phyloP scores from a whole-genome alignment of 2,888 invertebrate species.

The Drosophila peninsularis region DNA sequence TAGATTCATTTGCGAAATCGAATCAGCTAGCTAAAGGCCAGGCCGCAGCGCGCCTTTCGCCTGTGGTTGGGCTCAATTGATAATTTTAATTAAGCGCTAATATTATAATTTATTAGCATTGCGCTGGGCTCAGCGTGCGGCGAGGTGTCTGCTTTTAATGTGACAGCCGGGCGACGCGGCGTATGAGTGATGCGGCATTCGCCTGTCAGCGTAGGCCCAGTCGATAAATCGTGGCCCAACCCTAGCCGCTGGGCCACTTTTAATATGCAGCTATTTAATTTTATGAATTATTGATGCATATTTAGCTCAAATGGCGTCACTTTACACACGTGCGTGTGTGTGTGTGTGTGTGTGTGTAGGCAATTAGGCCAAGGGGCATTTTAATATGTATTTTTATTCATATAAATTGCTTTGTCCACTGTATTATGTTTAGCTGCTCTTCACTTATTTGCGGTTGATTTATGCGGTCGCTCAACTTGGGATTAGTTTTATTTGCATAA shows the following conservation, averaged over 20 bases:
- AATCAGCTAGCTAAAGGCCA: too few species aligned
- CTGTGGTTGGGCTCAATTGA: conserved; percentile 56
- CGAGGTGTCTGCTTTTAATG: conserved; percentile 34
- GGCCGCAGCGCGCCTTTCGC: too few species aligned
- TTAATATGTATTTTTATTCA: conserved; percentile 27
- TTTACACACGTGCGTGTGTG: conserved; percentile 9
- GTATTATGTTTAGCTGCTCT: conserved; percentile 32
- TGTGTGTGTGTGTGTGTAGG: conserved; percentile 18
- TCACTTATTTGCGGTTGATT: conserved; percentile 70
- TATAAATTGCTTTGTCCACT: conserved; percentile 29
- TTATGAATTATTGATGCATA: conserved; percentile 75
- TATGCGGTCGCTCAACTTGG: conserved; percentile 72
- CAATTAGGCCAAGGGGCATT: conserved; percentile 58
- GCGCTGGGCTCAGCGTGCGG: conserved; percentile 27
- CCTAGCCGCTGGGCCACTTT: conserved; percentile 21
- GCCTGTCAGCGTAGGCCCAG: conserved; percentile 29
- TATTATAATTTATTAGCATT: conserved; percentile 76
- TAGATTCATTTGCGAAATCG: neutral
- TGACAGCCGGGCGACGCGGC: conserved; percentile 32
- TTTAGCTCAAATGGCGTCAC: conserved; percentile 41
- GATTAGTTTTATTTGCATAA: conserved; percentile 69
- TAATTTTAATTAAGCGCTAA: conserved; percentile 81
- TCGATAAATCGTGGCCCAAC: conserved; percentile 24
- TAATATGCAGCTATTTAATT: conserved; percentile 69
- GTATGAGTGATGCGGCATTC: conserved; percentile 58